Base-by-base conservation (phyloP, 1,140 invertebrate genomes). In the Thereuonema tuberculata region DNA sequence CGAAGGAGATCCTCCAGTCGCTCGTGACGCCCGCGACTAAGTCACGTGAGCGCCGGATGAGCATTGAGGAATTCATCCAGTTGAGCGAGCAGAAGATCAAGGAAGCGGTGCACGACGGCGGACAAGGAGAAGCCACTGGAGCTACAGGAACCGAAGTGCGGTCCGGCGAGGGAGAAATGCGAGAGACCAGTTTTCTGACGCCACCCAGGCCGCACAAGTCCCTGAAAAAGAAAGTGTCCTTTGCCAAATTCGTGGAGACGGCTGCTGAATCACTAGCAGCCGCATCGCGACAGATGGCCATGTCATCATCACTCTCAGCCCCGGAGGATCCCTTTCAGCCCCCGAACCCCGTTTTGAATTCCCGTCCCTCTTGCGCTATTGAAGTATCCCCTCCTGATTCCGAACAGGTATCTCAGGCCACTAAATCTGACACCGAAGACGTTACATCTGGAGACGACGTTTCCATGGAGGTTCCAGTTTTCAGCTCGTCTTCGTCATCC, bases 1-100 rank as follows among this genome's bases (percentile, higher is more conserved):
- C 83, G 67, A 84, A 84, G 67, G 82, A 84, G 72, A 85, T 86
- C 58, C 75, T 86, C 3, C 82, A 85, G 67, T 83, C 84, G 65
- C 71, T 86, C 14, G 81, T 86, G 1, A 75, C 78, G 14, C 75
- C 77, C 12, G 67, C 72, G 26, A 67, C 69, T 21, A 70, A 64
- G 65, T 68, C 74, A 66, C 2, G 56, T 0, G n/a, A n/a, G n/a
- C 29, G 66, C 20, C 28, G 67, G 3, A 63, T 69, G 57, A 72
- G 70, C 59, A 62, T 73, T 14, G 82, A 81, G 53, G 83, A 86
- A 65, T 76, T 85, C 21, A 82, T 85, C 62, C 80, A 82, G 63
- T 77, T 84, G 76, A 82, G 78, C 43, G 82, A 84, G 58, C 69
- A 70, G 73, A 65, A 58, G 15, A 63, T 64, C 43, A 55, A 55